Conservation (phyloP, 2,888 invertebrate species). For the Polylopha cassiicola region DNA sequence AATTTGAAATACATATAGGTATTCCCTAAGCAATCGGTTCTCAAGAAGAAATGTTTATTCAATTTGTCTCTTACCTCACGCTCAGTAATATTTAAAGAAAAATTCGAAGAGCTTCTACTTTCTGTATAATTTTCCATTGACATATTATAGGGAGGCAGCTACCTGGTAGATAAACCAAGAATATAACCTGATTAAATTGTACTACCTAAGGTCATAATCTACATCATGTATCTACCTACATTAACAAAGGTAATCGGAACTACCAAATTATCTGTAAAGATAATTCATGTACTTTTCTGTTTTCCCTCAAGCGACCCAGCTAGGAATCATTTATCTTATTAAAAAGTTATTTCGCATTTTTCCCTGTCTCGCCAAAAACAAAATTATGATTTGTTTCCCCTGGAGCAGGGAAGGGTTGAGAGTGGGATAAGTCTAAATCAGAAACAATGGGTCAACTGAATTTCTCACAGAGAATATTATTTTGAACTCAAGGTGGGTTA, state of each 20-base stretch:
- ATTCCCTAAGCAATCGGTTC: conserved; percentile 42
- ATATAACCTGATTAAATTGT: too few species aligned
- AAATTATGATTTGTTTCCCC: conserved; percentile 56
- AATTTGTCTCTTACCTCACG: conserved; percentile 55
- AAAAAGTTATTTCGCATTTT: conserved; percentile 31
- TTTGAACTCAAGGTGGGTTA: conserved; percentile 27
- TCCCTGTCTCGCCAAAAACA: conserved; percentile 40
- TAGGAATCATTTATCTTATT: conserved; percentile 23
- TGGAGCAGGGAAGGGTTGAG: conserved; percentile 29
- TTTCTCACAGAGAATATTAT: conserved; percentile 26
- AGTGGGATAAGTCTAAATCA: conserved; percentile 44
- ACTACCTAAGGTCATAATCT: too few species aligned
- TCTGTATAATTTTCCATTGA: conserved; percentile 43
- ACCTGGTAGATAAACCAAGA: too few species aligned
- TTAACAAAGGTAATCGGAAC: too few species aligned
- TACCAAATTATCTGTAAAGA: too few species aligned
- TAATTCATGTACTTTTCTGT: too few species aligned
- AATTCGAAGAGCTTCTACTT: conserved; percentile 48
- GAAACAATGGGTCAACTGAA: conserved; percentile 52
- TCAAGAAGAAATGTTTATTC: conserved; percentile 44
- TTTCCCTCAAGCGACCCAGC: conserved; percentile 3
- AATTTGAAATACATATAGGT: conserved; percentile 27
- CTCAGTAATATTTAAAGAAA: conserved; percentile 42
- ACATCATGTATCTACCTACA: too few species aligned
- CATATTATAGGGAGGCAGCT: too few species aligned